These are phyloP conservation scores for Campoletis sonorensis DNA, from an alignment of 1,140 invertebrate species.

Conservation along the genomic window DNA sequence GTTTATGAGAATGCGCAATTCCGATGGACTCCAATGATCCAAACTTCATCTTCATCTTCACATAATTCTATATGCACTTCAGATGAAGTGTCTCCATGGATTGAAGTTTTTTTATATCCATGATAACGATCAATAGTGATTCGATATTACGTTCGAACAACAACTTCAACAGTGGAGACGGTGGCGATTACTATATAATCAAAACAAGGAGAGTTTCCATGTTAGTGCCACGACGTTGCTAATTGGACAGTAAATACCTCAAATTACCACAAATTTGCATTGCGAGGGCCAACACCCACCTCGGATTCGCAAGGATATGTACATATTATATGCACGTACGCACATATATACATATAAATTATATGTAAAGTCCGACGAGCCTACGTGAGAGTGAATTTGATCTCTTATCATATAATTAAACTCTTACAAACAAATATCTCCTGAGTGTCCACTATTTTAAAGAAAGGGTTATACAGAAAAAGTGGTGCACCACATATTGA, in stretches of 20 bases:
- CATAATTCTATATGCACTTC: too few relatives aligned
- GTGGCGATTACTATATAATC: background rate
- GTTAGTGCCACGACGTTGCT: constrained; percentile 38
- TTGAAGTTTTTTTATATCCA: background rate
- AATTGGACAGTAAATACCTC: constrained; percentile 53
- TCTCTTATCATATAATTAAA: background rate
- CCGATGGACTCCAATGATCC: too few relatives aligned
- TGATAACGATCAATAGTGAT: background rate
- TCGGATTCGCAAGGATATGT: background rate
- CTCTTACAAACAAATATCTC: background rate
- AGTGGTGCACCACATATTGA: too few relatives aligned
- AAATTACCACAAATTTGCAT: constrained; percentile 55
- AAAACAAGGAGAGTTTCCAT: background rate
- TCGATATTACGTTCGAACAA: background rate
- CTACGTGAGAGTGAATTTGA: constrained; percentile 20
- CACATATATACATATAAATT: background rate
- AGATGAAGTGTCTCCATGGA: background rate
- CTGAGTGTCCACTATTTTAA: too few relatives aligned
- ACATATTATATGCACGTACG: background rate
- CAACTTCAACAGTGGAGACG: background rate
- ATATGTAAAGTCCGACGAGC: background rate
- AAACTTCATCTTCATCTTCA: too few relatives aligned
- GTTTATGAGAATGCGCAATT: too few relatives aligned
- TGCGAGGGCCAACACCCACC: constrained; percentile 48
- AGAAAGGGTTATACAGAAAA: too few relatives aligned